Evolutionary conservation across 2,888 invertebrate genomes (phyloP), one percentile per base, ranked within the genome.

Genomic region (Xestia ashworthii): DNA sequence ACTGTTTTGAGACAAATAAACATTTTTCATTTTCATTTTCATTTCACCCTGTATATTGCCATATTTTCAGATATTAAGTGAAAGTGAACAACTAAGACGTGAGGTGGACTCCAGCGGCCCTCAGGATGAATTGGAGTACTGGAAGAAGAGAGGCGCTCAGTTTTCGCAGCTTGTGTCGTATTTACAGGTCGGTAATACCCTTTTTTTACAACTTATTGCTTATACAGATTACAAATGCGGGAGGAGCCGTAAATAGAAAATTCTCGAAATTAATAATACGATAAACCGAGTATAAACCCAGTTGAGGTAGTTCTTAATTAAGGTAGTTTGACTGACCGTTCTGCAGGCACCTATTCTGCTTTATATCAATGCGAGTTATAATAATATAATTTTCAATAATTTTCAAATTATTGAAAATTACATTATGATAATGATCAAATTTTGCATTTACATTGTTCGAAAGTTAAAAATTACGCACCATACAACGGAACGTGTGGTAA

Each of bases 81-180:
- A 99, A 93, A 99, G 99, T 91, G 99, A 99, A 91, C 99, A 99
- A 92, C 97, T 99, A 82, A 97, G 99, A 74, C 98, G 98, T 62
- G 99, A 99, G 93, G 99, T 99, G 80, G 99, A 99, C 93, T 98
- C 98, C 6, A 98, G 98, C 73, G 99, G 99, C 0, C 99, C 99
- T 0, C 98, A 99, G 91, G 99, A 99, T 91, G 99, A 99, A 92
- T 96, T 99, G 60, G 99, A 99, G 90, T 99, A 99, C 94, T 99
- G 99, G 99, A 99, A 99, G 95, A 98, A 98, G 90, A 97, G 99
- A 53, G 99, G 99, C 60, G 99, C 99, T 0, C 99, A 99, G 92
- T 99, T 99, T 93, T 99, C 98, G 11, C 98, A 99, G 92, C 97
- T 99, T 0, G 97, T 98, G 19, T 97, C 98, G 8, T 98, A 98